Evolutionary conservation across 2,113 vertebrate species (phyloP).

Genomic region (Chaetops frenatus): DNA sequence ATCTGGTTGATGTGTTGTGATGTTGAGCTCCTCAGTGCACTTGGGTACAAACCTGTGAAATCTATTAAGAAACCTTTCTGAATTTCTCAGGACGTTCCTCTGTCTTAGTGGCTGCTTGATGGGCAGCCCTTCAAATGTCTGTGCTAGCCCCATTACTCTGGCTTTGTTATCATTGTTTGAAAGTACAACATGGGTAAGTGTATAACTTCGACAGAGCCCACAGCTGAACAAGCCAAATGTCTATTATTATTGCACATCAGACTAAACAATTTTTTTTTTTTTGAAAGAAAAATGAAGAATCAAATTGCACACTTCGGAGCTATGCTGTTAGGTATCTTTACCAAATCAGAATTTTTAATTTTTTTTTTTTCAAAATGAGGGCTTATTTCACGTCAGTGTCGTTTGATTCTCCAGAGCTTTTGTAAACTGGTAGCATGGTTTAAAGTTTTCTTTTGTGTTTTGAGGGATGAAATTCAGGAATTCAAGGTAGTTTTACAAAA

Average conservation of each 20-base stretch:
- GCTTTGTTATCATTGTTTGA: slow-evolving; percentile 45
- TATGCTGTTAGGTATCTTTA: slow-evolving; percentile 5
- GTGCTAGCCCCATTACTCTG: background rate
- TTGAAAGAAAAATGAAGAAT: slow-evolving; percentile 14
- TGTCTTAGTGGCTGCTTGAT: background rate
- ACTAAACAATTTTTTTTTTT: slow-evolving; percentile 47
- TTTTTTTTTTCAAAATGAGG: background rate
- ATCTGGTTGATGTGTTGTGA: too few relatives aligned
- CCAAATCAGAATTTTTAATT: background rate
- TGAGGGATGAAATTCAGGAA: background rate
- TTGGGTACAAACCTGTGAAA: too few relatives aligned
- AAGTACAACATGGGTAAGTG: slow-evolving; percentile 28
- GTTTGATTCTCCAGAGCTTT: background rate
- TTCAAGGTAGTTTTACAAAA: background rate
- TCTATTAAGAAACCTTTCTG: too few relatives aligned
- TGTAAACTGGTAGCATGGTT: background rate
- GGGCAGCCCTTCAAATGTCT: slow-evolving; percentile 15
- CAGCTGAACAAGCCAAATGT: slow-evolving; percentile 50
- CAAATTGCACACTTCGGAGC: slow-evolving; percentile 42
- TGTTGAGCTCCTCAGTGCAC: too few relatives aligned
- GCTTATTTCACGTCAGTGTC: background rate
- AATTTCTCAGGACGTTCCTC: background rate
- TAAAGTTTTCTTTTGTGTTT: background rate
- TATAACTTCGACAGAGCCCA: slow-evolving; percentile 24
- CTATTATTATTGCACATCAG: slow-evolving; percentile 61